Evolutionary conservation across 2,888 invertebrate species (phyloP).

Genomic region (Phortica magna): DNA sequence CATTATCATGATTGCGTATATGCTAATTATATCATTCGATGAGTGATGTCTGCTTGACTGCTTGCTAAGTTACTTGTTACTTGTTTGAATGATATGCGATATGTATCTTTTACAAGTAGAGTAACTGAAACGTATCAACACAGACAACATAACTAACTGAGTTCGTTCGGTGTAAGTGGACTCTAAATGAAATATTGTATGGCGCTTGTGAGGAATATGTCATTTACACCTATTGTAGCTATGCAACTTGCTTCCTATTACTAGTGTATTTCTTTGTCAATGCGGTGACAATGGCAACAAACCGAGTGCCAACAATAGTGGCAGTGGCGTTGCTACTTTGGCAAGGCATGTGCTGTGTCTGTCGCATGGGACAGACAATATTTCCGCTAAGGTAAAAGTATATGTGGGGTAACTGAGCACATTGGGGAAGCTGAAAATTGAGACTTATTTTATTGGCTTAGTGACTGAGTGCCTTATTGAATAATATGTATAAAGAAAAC

Average conservation of each 20-base stretch:
- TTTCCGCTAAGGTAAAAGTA: neutral
- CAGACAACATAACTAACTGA: neutral
- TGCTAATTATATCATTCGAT: constrained; percentile 62
- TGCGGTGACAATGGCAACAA: neutral
- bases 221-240: neutral
- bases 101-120: neutral
- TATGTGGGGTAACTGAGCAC: neutral
- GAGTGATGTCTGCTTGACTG: constrained; percentile 21
- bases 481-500: neutral
- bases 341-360: neutral
- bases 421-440: neutral
- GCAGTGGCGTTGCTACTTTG: neutral
- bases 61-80: neutral
- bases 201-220: neutral
- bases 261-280: neutral
- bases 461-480: constrained; percentile 6
- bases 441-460: neutral
- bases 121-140: neutral
- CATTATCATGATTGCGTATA: constrained; percentile 44
- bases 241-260: neutral
- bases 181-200: neutral
- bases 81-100: neutral
- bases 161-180: neutral
- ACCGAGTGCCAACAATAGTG: neutral
- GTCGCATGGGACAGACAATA: neutral